Percentiles rank a stretch among this genome's conserved stretches.
Evolutionary conservation across 2,797 vertebrate species (phyloP).

Genomic region (Sebastes nivosus): DNA sequence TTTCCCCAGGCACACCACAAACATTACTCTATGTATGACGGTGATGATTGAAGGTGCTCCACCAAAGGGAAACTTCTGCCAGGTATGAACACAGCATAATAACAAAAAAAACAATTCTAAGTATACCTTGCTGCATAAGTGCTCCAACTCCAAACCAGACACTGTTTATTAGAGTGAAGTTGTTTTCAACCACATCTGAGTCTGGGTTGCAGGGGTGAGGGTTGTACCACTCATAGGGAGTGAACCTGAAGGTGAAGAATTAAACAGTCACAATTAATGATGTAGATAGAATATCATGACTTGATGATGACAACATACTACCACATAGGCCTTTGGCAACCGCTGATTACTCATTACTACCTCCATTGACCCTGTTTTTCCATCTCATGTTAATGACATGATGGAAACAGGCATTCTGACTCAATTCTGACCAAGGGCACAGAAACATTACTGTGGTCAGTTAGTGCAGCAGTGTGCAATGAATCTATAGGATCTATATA

Average conservation of each 20-base stretch:
- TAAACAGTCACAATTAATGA: background rate
- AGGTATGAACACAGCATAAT: background rate
- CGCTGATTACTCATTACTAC: background rate
- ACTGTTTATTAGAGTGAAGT: conserved; percentile 97
- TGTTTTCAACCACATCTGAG: conserved; percentile 98
- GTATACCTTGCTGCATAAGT: conserved; percentile 98
- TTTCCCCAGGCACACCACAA: background rate
- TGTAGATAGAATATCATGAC: background rate
- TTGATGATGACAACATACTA: background rate
- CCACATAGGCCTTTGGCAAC: background rate
- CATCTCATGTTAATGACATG: background rate
- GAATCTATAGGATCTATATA: background rate
- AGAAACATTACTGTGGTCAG: background rate
- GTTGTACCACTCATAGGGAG: conserved; percentile 99
- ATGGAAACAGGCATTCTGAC: background rate
- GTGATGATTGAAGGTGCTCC: background rate
- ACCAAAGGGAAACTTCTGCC: background rate
- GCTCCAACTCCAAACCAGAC: conserved; percentile 99
- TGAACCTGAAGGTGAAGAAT: conserved; percentile 86
- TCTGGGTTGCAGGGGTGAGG: conserved; percentile 98
- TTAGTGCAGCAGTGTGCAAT: background rate
- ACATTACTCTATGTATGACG: background rate
- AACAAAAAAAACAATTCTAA: background rate
- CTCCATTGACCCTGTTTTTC: background rate
- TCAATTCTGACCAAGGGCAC: background rate